Evolutionary conservation across 2,797 vertebrate genomes (phyloP).

Genomic region (Esox lucius): DNA sequence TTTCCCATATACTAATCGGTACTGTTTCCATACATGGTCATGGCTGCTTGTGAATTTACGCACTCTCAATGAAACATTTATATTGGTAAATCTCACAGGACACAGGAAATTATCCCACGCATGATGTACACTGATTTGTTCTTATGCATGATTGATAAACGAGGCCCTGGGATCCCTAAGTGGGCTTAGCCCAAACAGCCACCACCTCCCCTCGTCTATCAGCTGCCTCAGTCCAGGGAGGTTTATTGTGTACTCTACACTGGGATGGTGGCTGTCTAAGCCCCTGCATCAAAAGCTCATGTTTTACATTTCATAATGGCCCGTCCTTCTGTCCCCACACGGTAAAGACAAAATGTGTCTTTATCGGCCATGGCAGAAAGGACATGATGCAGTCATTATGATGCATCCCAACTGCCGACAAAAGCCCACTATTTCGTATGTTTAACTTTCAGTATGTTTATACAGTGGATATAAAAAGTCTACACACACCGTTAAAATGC

Average conservation of each 20-base stretch:
- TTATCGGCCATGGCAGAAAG: conserved; percentile 11
- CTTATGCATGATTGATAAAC: too few relatives aligned
- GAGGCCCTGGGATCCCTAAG: neutral
- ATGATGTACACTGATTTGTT: too few relatives aligned
- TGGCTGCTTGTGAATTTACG: too few relatives aligned
- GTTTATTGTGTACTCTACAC: neutral
- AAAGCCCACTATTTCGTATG: neutral
- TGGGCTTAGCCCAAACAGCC: conserved; percentile 5
- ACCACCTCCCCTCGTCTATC: neutral
- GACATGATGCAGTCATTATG: neutral
- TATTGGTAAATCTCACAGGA: too few relatives aligned
- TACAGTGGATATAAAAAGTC: too few relatives aligned
- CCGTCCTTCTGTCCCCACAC: neutral
- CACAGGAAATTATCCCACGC: too few relatives aligned
- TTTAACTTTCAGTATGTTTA: too few relatives aligned
- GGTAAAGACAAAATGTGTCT: conserved; percentile 3
- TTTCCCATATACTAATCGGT: too few relatives aligned
- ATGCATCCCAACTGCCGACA: neutral
- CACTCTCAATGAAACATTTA: too few relatives aligned
- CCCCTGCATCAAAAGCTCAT: neutral
- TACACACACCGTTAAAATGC: too few relatives aligned
- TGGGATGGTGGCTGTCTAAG: conserved; percentile 1
- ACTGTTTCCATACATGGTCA: too few relatives aligned
- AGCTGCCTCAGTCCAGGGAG: neutral
- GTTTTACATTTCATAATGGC: conserved; percentile 1